Evolutionary conservation across 2,888 invertebrate genomes (phyloP), one percentile per base, ranked within the genome.

Genomic region (Torymus texanus): DNA sequence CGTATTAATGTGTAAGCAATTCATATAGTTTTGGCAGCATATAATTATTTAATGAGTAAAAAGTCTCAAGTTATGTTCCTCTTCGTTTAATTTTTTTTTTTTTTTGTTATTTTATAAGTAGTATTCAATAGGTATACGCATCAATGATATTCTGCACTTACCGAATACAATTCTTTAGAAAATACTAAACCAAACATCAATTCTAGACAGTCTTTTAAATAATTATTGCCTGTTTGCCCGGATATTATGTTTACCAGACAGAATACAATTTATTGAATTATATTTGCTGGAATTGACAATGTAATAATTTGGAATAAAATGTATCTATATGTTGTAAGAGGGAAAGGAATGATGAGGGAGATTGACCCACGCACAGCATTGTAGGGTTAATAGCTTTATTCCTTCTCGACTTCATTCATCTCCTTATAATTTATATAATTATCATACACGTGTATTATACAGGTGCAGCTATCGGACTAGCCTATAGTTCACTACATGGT

Each of bases 401-500:
- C 53, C 72, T 78, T 73, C 59, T 78, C 70, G 29, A 55, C 51
- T 53, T 70, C 63, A 68, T 67, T 8, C 62, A 41, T 66, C 53
- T 66, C 53, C 53, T 77, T 70, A 81, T 74, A 79, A 77, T 81
- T 79, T 81, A 78, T 79, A 79, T 74, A 66, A 77, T 79, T 81
- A 81, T 81, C 10, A 68, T 79, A 81, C 81, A 81, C 75, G 79
- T 79, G 79, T 81, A 81, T 79, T 58, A 81, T 72, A 83, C 79
- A 83, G 77, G 81, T 83, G 83, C 81, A 82, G 82, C 83, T 81
- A 80, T 82, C 81, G 79, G 82, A 84, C 83, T 83, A 83, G 81
- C 80, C 82, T 83, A 41, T 41, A 82, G 79, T 82, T 81, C 82
- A 83, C 83, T 82, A 81, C 80, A 82, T 81, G 78, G 18, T 78